phyloP scores from a whole-genome alignment of 2,888 invertebrate genomes.

The Eudiplozoon nipponicum region DNA sequence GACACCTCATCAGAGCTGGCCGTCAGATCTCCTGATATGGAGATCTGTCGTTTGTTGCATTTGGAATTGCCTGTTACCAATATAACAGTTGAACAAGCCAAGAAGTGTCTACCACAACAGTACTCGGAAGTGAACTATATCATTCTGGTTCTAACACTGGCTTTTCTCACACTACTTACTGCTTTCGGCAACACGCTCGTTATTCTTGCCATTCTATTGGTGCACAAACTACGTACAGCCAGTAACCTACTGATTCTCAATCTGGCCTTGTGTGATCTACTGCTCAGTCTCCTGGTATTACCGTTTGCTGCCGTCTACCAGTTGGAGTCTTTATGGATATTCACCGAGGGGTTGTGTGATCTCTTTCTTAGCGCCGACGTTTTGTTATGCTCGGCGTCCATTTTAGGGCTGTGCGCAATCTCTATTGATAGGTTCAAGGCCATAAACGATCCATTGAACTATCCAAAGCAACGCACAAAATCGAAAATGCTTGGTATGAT shows the following conservation, averaged over 20 bases:
- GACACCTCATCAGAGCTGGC: too few relatives aligned
- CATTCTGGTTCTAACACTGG: too few relatives aligned
- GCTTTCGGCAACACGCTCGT: background rate
- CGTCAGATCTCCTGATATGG: too few relatives aligned
- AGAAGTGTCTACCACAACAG: too few relatives aligned
- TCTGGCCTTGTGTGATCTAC: constrained; percentile 1
- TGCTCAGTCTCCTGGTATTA: background rate
- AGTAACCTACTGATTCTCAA: background rate
- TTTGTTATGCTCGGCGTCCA: constrained; percentile 23
- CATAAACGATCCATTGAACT: constrained; percentile 22
- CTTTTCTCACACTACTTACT: too few relatives aligned
- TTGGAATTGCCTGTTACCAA: too few relatives aligned
- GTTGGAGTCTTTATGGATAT: constrained; percentile 4
- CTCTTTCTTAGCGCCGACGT: constrained; percentile 25
- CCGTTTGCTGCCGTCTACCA: too few relatives aligned
- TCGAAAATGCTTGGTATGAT: constrained; percentile 21
- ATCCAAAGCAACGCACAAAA: constrained; percentile 29
- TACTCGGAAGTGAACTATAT: too few relatives aligned
- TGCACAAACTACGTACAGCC: background rate
- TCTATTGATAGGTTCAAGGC: constrained; percentile 23
- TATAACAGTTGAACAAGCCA: too few relatives aligned
- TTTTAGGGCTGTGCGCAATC: constrained; percentile 23
- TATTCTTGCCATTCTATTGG: background rate
- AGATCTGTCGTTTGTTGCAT: too few relatives aligned
- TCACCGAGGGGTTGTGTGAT: constrained; percentile 20